Percentiles rank a stretch among this genome's conserved stretches.
Conservation (phyloP, 2,888 invertebrate genomes). For the Coleophora deauratella region DNA sequence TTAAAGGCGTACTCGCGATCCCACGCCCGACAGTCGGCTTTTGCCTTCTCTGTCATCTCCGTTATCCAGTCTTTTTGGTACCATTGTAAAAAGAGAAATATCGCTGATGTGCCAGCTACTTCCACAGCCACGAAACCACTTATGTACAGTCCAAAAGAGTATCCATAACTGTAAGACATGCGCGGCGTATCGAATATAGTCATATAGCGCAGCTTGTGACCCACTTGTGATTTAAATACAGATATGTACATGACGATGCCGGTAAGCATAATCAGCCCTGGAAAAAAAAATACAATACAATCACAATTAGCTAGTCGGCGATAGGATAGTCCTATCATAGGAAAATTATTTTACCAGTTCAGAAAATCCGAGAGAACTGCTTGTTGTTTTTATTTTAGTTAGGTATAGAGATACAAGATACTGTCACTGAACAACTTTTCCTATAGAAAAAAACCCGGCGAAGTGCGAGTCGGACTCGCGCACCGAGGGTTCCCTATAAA, state of each 20-base stretch:
- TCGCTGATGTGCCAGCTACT: slow-evolving; percentile 88
- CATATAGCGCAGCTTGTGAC: slow-evolving; percentile 87
- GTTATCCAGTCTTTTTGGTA: slow-evolving; percentile 79
- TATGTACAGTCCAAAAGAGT: slow-evolving; percentile 89
- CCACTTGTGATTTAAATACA: slow-evolving; percentile 92
- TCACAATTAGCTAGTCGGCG: too few relatives aligned
- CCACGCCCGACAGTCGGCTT: slow-evolving; percentile 64
- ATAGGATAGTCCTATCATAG: too few relatives aligned
- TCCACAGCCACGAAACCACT: slow-evolving; percentile 89
- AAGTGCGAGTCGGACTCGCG: too few relatives aligned
- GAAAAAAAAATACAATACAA: slow-evolving; percentile 25
- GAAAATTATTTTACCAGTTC: too few relatives aligned
- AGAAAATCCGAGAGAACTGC: too few relatives aligned
- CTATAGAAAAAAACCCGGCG: too few relatives aligned
- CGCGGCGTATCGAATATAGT: slow-evolving; percentile 84
- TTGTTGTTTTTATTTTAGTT: too few relatives aligned
- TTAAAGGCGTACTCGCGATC: slow-evolving; percentile 68
- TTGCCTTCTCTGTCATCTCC: slow-evolving; percentile 64
- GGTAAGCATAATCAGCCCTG: slow-evolving; percentile 91
- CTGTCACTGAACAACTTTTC: too few relatives aligned
- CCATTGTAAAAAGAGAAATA: slow-evolving; percentile 90
- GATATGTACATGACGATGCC: slow-evolving; percentile 96
- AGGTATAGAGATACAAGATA: too few relatives aligned
- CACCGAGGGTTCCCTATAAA: too few relatives aligned
- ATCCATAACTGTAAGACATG: slow-evolving; percentile 91